Evolutionary conservation across 1,140 invertebrate genomes (phyloP), one percentile per base, ranked within the genome.

Genomic region (Bombus sibiricus): DNA sequence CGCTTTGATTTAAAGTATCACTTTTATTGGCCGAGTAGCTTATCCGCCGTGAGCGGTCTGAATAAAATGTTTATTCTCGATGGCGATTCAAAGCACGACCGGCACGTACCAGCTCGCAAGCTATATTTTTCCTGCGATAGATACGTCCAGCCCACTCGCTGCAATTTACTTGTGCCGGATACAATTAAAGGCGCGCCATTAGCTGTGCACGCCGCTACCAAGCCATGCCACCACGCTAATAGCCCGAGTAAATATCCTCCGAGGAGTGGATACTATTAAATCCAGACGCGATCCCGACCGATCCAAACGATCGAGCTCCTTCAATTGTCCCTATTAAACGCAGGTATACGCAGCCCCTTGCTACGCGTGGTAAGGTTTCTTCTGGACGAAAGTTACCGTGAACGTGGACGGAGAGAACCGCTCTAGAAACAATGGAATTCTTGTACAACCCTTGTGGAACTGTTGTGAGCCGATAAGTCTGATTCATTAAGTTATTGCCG

Each of bases 151-250:
- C 32, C 47, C 34, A 59, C 79, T 89, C 87, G 88, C 76, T 68
- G 2, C 81, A 78, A 89, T 89, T 89, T 89, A 89, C 83, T 62
- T 41, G 37, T 64, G 75, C 73, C 64, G 64, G 78, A 74, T 77
- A 74, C 81, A 85, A 83, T 87, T 89, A 87, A 89, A 87, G 89
- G 77, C 78, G 47, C 68, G 68, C 88, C 81, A 89, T 89, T 90
- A 90, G 85, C 89, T 68, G 80, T 74, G 59, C 71, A 13, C 39
- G 62, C 37, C 64, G 64, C 86, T 75, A 57, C 39, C 81, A 39
- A 18, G 59, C 64, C 22, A 28, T 34, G 62, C 69, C 69, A 68
- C 39, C 87, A 34, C 57, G 47, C 53, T 87, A 87, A 81, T 75
- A 89, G 89, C 43, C 28, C 77, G 85, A 81, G 88, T 89, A 81